Base-by-base conservation (phyloP, 64 coral and sea anemone species). In the Pocillopora verrucosa region DNA sequence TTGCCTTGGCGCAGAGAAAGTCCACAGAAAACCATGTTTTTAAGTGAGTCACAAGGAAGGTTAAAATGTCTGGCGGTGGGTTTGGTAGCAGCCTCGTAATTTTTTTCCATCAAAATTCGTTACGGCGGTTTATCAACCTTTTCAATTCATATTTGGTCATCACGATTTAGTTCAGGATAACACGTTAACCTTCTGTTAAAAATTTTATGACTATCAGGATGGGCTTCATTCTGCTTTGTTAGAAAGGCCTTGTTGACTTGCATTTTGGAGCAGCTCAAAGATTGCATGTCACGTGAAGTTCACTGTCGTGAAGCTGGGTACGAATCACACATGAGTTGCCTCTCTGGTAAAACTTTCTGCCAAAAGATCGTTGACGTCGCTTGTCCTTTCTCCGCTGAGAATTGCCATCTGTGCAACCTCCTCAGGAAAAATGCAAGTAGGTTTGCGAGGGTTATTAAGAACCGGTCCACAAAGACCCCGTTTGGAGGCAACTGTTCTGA, bases 181-280 rank as follows among this genome's bases (percentile, higher is more conserved):
- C 41, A 51, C 41, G 41, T 7, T 51, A 51, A 51, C 41, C 41
- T 51, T 51, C 41, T 51, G 41, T 51, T 51, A 51, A 51, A 3
- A 4, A 51, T 51, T 37, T 81, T 36, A 30, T 24, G 25, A n/a
- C 36, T 59, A 1, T 5, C 62, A 81, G 79, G 79, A 34, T 81
- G 79, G 79, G 79, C 79, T 62, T 59, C 79, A 36, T 81, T 81
- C 30, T 81, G 79, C 30, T 30, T 81, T 22, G 58, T 81, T 13
- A 81, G 59, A 13, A 61, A 81, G 10, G 60, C 11, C 12, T 24
- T 81, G 16, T 14, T 62, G 24, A n/a, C 58, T 13, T n/a, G 79
- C 59, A 63, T 36, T 63, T 30, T 81, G 3, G 58, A 63, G 15
- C 58, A 30, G 15, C 58, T 81, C 4, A 34, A 35, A 62, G 22